These are phyloP conservation scores for Melanostoma scalare DNA, from an alignment of 2,888 invertebrate species.

Conservation along the genomic window DNA sequence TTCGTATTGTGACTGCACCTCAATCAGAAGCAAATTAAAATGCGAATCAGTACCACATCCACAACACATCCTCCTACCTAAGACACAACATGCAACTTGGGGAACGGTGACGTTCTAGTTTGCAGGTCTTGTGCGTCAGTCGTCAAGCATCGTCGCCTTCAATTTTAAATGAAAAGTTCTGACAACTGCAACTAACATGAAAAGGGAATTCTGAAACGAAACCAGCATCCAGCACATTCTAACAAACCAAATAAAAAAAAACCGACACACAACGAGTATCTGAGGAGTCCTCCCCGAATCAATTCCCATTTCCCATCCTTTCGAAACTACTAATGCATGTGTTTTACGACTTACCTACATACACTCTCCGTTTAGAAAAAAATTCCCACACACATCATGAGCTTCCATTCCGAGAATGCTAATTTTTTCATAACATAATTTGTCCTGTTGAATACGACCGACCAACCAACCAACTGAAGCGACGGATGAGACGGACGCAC, in stretches of 20 bases:
- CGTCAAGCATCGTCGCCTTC: background rate
- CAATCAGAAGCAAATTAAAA: constrained; percentile 16
- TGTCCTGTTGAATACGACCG: background rate
- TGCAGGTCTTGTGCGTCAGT: background rate
- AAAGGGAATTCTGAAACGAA: background rate
- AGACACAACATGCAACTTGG: background rate
- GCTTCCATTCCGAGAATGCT: constrained; percentile 3
- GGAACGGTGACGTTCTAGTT: background rate
- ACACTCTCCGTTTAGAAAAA: background rate
- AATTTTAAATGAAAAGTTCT: constrained; percentile 9
- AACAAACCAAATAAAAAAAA: background rate
- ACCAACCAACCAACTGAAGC: no score
- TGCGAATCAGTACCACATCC: constrained; percentile 21
- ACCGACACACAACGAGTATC: background rate
- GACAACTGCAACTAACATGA: constrained; percentile 10
- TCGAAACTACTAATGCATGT: constrained; percentile 5
- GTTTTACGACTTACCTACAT: constrained; percentile 18
- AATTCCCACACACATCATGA: constrained; percentile 17
- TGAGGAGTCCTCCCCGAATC: background rate
- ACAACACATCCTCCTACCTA: background rate
- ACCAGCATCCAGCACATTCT: background rate
- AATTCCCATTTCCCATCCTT: background rate
- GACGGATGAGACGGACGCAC: no score
- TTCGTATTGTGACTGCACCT: constrained; percentile 2
- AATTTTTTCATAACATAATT: constrained; percentile 18